Evolutionary conservation across 2,888 invertebrate species (phyloP).

Genomic region (Leucoma salicis): DNA sequence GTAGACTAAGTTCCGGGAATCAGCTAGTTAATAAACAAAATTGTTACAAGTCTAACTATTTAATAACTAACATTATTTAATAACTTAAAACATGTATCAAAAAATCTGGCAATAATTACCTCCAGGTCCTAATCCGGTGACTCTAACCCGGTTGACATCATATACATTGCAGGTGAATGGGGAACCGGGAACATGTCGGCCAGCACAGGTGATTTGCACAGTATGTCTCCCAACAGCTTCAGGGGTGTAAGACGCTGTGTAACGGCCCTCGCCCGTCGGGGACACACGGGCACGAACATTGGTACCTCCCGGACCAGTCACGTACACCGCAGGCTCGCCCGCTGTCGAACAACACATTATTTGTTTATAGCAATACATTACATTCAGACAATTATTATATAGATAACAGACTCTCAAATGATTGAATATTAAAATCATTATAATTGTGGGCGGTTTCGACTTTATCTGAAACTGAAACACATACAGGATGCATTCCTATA

Average conservation of each 20-base stretch:
- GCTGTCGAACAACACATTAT: constrained; percentile 49
- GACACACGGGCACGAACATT: constrained; percentile 88
- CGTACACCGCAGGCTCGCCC: constrained; percentile 86
- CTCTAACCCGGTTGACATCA: constrained; percentile 91
- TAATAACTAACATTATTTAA: too few relatives aligned
- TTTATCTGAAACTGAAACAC: too few relatives aligned
- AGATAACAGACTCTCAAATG: too few relatives aligned
- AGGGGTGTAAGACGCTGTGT: constrained; percentile 91
- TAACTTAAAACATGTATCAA: too few relatives aligned
- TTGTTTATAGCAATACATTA: background rate
- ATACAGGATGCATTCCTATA: too few relatives aligned
- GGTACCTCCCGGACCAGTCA: constrained; percentile 92
- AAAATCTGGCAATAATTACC: too few relatives aligned
- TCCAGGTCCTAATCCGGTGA: constrained; percentile 83
- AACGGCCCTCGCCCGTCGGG: constrained; percentile 84
- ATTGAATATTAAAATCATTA: too few relatives aligned
- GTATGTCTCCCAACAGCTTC: constrained; percentile 93
- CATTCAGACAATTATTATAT: too few relatives aligned
- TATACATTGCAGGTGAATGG: constrained; percentile 97
- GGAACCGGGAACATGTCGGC: constrained; percentile 93
- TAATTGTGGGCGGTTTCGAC: too few relatives aligned
- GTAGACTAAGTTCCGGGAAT: too few relatives aligned
- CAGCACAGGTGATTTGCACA: constrained; percentile 90
- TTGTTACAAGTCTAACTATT: too few relatives aligned
- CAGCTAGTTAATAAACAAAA: too few relatives aligned